A percentile compares a stretch with the other conserved stretches of the same genome.
Evolutionary conservation across 1,140 invertebrate species (phyloP).

Genomic region (Hypothenemus hampei): DNA sequence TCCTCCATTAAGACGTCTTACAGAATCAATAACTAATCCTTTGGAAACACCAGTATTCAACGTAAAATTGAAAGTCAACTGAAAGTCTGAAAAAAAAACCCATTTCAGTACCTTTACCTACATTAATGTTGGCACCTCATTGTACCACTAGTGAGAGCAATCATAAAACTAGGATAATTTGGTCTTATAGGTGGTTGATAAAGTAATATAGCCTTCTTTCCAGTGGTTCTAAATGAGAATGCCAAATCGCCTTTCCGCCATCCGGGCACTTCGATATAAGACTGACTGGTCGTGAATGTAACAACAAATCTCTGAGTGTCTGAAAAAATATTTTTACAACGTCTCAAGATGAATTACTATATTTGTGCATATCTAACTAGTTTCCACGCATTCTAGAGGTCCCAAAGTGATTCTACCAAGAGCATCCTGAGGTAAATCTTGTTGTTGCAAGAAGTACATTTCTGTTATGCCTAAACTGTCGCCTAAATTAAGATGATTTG

Average conservation of each 20-base stretch:
- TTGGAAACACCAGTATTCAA: constrained; percentile 75
- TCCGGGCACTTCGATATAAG: constrained; percentile 85
- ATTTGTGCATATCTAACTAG: no score
- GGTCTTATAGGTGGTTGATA: constrained; percentile 84
- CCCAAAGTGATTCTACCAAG: constrained; percentile 82
- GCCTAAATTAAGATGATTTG: background rate
- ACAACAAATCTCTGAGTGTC: constrained; percentile 90
- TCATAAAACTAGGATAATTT: constrained; percentile 87
- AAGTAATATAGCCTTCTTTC: constrained; percentile 79
- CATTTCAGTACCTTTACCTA: background rate
- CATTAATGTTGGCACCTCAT: background rate
- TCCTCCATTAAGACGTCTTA: constrained; percentile 72
- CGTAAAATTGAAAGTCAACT: constrained; percentile 85
- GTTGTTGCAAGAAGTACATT: constrained; percentile 85
- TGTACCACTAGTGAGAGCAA: constrained; percentile 73
- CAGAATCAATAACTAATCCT: constrained; percentile 73
- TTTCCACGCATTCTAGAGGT: constrained; percentile 88
- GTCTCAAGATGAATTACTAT: no score
- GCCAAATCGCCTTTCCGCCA: constrained; percentile 89
- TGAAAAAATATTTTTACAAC: constrained; percentile 39
- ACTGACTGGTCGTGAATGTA: constrained; percentile 87
- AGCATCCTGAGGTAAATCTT: constrained; percentile 72
- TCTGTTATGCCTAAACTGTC: constrained; percentile 79
- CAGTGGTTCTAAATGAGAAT: constrained; percentile 88
- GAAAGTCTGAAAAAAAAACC: constrained; percentile 59